Base-by-base conservation (phyloP, 2,888 invertebrate species). In the Trilocha varians region DNA sequence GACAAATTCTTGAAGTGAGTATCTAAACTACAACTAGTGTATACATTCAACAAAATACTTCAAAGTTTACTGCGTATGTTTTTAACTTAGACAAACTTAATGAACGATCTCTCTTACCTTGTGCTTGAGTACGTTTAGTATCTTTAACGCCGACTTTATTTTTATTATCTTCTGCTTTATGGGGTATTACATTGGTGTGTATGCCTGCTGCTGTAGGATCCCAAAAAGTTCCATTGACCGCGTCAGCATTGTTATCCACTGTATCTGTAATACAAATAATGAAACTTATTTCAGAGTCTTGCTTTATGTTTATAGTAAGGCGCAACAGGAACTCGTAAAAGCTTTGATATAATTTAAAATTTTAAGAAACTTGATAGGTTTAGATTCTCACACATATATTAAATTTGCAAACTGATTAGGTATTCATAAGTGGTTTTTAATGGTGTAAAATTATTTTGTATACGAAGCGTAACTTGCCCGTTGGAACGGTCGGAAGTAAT, bases 141-240 rank as follows among this genome's bases (percentile, higher is more conserved):
- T 39, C 41, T 36, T 43, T 43, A 13, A 49, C 47, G 33, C 39
- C 41, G 36, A 36, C 34, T 13, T 45, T 51, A 15, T 34, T 42
- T 43, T 39, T 41, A 38, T 32, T 36, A n/a, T 13, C 33, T 14
- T 52, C 45, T 8, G 53, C 40, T 13, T 52, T 52, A 36, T 46
- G 39, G 13, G 18, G 16, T 33, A 42, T 39, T 16, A 16, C 16
- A 38, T 59, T 42, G 44, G 56, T 32, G 14, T 62, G 64, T 4
- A 62, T 63, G 40, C 59, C 59, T 2, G 62, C 59, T 13, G 61
- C 46, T 34, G 53, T 56, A 4, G 62, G 57, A 34, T 70, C 70
- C 75, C 77, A 77, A 45, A 58, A 62, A 1, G 78, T 74, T 32
- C 62, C 61, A 48, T 78, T 78, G 16, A 54, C 52, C 2, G 47